These are phyloP conservation scores for Drosophila basisetae DNA, from an alignment of 2,888 invertebrate species.

Conservation along the genomic window DNA sequence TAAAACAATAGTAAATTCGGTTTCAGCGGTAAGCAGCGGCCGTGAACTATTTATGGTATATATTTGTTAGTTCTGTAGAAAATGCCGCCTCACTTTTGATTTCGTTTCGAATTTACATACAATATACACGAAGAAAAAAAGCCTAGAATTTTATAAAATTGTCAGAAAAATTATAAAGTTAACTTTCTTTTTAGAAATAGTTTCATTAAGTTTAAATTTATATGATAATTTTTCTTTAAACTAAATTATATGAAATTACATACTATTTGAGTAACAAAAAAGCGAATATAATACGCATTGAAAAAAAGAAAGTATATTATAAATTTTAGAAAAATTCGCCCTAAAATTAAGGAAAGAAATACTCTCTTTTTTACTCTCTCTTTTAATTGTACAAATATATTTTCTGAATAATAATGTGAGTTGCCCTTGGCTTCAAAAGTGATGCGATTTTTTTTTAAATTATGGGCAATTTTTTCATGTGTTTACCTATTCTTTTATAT, in stretches of 20 bases:
- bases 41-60: slow-evolving; percentile 25
- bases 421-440: not conserved
- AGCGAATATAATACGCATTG: not conserved
- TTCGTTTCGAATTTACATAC: slow-evolving; percentile 22
- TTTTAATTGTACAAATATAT: not conserved
- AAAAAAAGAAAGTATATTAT: not conserved
- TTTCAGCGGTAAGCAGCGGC: slow-evolving; percentile 9
- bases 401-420: not conserved
- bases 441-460: not conserved
- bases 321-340: not conserved
- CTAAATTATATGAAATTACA: not conserved
- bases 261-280: not conserved
- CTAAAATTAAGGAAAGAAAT: not conserved
- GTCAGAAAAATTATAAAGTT: not conserved
- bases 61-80: not conserved
- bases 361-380: not conserved
- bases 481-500: not conserved
- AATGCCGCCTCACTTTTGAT: slow-evolving; percentile 35
- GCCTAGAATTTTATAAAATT: not conserved
- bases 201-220: not conserved
- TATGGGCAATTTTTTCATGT: no score
- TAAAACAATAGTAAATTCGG: not conserved
- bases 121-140: not conserved
- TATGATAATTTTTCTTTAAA: not conserved
- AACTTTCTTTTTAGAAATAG: not conserved